phyloP scores from a whole-genome alignment of 2,113 vertebrate species.

The Gobiocypris rarus region DNA sequence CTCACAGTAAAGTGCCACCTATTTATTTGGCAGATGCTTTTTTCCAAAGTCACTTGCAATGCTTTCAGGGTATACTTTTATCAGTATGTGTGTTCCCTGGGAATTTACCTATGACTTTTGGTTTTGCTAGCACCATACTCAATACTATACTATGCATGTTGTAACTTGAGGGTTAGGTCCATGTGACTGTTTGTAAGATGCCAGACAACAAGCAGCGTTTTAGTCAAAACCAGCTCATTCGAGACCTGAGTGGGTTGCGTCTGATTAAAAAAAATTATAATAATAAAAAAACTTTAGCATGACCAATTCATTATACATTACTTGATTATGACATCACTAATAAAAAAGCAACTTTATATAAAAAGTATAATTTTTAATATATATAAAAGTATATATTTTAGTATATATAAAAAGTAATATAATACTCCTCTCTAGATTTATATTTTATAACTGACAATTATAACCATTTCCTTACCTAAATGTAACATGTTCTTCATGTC shows the following conservation, averaged over 20 bases:
- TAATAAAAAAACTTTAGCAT: neutral
- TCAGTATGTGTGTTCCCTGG: neutral
- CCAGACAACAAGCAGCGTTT: no score
- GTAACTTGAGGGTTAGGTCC: neutral
- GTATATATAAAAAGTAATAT: no score
- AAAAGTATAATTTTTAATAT: no score
- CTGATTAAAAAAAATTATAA: neutral
- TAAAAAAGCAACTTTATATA: no score
- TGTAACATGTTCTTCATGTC: neutral
- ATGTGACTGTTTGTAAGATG: neutral
- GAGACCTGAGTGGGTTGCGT: neutral
- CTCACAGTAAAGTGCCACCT: neutral
- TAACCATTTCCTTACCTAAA: neutral
- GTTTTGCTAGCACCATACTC: neutral
- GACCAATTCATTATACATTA: neutral
- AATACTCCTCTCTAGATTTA: neutral
- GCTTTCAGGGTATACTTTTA: conserved; percentile 1
- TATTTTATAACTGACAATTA: neutral
- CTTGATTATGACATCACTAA: neutral
- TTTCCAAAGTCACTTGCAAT: neutral
- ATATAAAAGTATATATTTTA: no score
- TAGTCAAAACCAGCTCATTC: neutral
- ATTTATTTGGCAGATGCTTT: neutral
- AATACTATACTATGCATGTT: neutral
- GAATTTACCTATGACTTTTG: neutral